Conservation (phyloP, 2,888 invertebrate genomes). For the Trypoxylon attenuatum region DNA sequence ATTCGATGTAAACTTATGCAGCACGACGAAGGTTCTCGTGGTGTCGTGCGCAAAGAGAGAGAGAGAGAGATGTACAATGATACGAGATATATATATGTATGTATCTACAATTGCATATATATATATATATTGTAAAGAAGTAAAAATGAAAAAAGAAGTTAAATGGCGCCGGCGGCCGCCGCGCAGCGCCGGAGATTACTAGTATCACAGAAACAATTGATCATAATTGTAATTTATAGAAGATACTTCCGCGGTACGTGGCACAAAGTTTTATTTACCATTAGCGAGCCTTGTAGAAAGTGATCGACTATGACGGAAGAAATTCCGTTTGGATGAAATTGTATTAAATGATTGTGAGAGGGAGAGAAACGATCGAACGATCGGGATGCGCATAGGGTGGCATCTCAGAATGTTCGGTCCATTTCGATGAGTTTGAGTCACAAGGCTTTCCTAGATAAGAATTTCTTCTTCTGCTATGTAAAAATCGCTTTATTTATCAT, state of each 20-base stretch:
- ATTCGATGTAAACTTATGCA: conserved; percentile 34
- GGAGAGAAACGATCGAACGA: background rate
- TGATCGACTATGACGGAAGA: background rate
- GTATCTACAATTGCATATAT: conserved; percentile 3
- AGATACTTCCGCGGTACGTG: conserved; percentile 24
- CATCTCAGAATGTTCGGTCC: conserved; percentile 28
- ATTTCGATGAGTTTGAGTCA: too few species aligned
- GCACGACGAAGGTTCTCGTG: conserved; percentile 21
- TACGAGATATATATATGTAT: background rate
- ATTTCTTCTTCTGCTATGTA: conserved; percentile 64
- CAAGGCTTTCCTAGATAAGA: conserved; percentile 36
- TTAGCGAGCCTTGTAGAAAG: conserved; percentile 5
- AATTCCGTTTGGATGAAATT: background rate
- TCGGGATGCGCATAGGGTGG: conserved; percentile 1
- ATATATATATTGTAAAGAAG: too few species aligned
- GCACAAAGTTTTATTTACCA: conserved; percentile 33
- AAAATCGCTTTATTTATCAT: conserved; percentile 68
- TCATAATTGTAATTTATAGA: conserved; percentile 14
- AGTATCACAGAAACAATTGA: conserved; percentile 15
- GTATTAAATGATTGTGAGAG: background rate
- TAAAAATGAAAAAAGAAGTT: background rate
- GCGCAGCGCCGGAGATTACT: conserved; percentile 19
- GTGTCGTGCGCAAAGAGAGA: conserved; percentile 21
- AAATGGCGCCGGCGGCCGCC: background rate
- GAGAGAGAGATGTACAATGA: too few species aligned